Evolutionary conservation across 2,888 invertebrate genomes (phyloP).

Genomic region (Tolmerus cingulatus): DNA sequence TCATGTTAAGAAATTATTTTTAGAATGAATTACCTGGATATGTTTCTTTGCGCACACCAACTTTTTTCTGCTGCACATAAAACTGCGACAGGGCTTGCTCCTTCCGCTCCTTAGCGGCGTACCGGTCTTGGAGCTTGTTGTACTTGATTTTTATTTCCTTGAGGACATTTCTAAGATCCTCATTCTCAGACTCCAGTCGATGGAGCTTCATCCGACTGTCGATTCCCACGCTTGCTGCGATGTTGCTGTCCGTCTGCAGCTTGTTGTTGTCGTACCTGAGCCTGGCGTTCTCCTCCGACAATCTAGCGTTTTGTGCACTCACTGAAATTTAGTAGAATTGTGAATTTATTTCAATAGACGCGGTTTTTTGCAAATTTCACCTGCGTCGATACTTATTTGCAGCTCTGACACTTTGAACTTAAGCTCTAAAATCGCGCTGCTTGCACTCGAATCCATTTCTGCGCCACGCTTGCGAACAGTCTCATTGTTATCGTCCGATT

Average conservation of each 20-base stretch:
- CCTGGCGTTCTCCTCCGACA: constrained; percentile 56
- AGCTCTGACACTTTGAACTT: neutral
- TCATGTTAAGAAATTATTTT: neutral
- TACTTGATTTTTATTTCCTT: constrained; percentile 57
- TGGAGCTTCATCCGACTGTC: constrained; percentile 55
- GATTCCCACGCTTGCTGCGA: constrained; percentile 53
- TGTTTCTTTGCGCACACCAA: constrained; percentile 33
- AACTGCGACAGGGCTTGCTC: constrained; percentile 52
- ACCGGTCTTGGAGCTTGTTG: constrained; percentile 57
- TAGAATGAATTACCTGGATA: neutral
- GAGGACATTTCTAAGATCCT: constrained; percentile 55
- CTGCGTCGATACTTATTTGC: neutral
- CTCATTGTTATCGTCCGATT: neutral
- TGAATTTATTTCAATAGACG: neutral
- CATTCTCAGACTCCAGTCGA: constrained; percentile 57
- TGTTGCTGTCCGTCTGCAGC: constrained; percentile 51
- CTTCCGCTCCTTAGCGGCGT: constrained; percentile 54
- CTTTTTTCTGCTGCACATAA: neutral
- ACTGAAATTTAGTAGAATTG: constrained; percentile 49
- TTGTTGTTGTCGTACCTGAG: constrained; percentile 55
- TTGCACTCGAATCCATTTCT: neutral
- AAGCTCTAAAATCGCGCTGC: neutral
- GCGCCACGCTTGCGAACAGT: neutral
- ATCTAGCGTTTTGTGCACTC: constrained; percentile 54
- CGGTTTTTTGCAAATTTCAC: neutral